A percentile compares a stretch with the other conserved stretches of the same genome.
Evolutionary conservation across 2,113 vertebrate genomes (phyloP).

Genomic region (Epinephelus moara): DNA sequence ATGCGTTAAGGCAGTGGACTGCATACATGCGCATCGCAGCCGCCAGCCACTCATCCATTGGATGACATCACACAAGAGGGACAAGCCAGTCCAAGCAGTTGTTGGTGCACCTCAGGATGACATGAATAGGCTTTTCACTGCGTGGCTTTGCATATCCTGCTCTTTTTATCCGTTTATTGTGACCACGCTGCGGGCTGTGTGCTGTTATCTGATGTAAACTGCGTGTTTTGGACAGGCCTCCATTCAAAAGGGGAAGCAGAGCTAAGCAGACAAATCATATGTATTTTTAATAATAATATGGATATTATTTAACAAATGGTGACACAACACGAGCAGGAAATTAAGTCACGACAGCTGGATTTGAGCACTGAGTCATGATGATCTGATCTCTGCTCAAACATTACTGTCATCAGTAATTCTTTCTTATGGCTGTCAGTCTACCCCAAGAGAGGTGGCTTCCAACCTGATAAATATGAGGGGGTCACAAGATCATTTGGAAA

Average conservation of each 20-base stretch:
- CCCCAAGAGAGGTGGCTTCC: background rate
- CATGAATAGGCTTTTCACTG: conserved; percentile 54
- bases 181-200: conserved; percentile 35
- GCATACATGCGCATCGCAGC: conserved; percentile 85
- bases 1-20: conserved; percentile 72
- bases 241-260: background rate
- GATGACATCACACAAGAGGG: conserved; percentile 88
- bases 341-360: background rate
- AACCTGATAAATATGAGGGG: background rate
- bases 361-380: background rate
- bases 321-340: background rate
- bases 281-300: background rate
- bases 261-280: conserved; percentile 9
- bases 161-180: conserved; percentile 43
- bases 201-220: conserved; percentile 45
- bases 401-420: background rate
- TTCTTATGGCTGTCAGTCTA: background rate
- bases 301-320: no score
- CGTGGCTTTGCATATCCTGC: conserved; percentile 62
- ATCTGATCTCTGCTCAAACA: background rate
- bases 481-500: background rate
- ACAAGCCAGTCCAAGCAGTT: conserved; percentile 72
- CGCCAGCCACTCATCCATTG: conserved; percentile 83
- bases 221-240: background rate
- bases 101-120: conserved; percentile 51